These are phyloP conservation scores for Natator depressus DNA, from an alignment of 2,113 vertebrate species.

Conservation along the genomic window DNA sequence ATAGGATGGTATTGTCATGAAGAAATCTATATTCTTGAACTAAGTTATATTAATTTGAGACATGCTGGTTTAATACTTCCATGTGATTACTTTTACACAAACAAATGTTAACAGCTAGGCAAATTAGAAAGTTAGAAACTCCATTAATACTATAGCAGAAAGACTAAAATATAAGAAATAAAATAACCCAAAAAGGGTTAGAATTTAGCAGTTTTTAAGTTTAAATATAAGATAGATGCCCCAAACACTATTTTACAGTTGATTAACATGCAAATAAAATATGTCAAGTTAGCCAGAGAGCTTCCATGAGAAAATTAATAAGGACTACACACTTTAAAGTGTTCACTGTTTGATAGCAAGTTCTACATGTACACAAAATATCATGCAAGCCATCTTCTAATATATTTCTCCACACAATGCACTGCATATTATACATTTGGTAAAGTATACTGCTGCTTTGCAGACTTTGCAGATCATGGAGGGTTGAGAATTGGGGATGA, in stretches of 20 bases:
- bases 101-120: neutral
- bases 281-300: neutral
- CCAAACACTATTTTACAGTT: neutral
- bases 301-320: neutral
- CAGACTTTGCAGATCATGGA: neutral
- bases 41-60: neutral
- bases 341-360: neutral
- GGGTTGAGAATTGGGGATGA: rapidly evolving
- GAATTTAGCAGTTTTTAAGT: neutral
- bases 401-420: too few species aligned
- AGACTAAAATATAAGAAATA: neutral
- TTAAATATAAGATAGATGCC: neutral
- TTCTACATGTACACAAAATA: rapidly evolving
- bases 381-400: neutral
- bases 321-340: neutral
- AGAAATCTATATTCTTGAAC: neutral
- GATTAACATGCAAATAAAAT: neutral
- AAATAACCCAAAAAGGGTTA: neutral
- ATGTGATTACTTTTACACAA: neutral
- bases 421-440: rapidly evolving
- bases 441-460: neutral
- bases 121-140: neutral
- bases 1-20: neutral
- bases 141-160: neutral
- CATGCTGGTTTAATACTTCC: neutral